A percentile compares a stretch with the other conserved stretches of the same genome.
Evolutionary conservation across 2,797 vertebrate species (phyloP).

Genomic region (Pangasius mekongensis): DNA sequence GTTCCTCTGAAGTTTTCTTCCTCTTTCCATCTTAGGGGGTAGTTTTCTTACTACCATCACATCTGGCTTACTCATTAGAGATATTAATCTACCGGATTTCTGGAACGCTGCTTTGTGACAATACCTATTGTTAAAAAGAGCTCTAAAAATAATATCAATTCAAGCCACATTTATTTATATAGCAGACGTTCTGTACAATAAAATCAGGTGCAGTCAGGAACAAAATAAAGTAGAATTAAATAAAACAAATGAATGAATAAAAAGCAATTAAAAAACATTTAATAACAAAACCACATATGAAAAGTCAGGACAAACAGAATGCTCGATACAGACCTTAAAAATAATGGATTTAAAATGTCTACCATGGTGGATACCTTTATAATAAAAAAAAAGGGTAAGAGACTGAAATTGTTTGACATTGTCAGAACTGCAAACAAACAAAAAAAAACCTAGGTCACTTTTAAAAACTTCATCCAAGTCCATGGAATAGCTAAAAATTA

Average conservation of each 20-base stretch:
- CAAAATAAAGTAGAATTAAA: not conserved
- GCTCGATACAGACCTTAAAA: not conserved
- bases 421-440: not conserved
- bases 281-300: not conserved
- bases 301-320: not conserved
- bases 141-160: not conserved
- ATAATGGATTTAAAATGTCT: not conserved
- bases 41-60: not conserved
- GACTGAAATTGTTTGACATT: not conserved
- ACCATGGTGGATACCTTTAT: not conserved
- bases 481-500: not conserved
- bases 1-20: not conserved
- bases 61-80: not conserved
- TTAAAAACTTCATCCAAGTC: not conserved
- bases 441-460: not conserved
- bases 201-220: not conserved
- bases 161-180: not conserved
- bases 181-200: not conserved
- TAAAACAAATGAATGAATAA: not conserved
- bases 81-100: not conserved
- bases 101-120: not conserved
- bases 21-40: not conserved
- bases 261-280: not conserved
- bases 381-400: not conserved
- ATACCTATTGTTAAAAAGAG: not conserved